Base-by-base conservation (phyloP, 2,797 vertebrate species). In the Typhlichthys eigenmanni region DNA sequence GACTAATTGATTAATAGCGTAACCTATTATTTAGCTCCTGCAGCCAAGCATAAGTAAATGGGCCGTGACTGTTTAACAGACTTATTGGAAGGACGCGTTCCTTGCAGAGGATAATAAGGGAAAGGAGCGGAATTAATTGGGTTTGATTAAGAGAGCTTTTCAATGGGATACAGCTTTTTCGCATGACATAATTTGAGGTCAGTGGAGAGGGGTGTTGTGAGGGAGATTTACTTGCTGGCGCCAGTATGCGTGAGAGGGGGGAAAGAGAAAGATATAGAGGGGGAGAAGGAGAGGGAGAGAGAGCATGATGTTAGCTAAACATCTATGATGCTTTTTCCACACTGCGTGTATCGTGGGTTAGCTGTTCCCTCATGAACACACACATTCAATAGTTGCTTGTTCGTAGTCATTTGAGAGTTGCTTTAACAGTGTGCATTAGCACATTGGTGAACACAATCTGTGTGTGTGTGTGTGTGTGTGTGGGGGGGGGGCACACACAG, bases 71-170 rank as follows among this genome's bases (percentile, higher is more conserved):
- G 83, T 82, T 90, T 92, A 93, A 92, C 89, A 83, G 92, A 86
- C 92, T 90, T 85, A 89, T 78, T 90, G 88, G 80, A 84, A 88
- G 74, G 92, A 91, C 81, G 80, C 76, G 83, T 81, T 91, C 79
- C 80, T 85, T 80, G 75, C 49, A 72, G 57, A 77, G 89, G 83
- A 93, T 92, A 95, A 94, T 92, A 91, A 87, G 91, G 87, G 88
- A 93, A 92, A 90, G 88, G 85, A 91, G 94, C 90, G 92, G 94
- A 95, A 95, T 93, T 94, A 96, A 95, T 93, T 89, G 91, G 91
- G 89, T 91, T 91, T 94, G 93, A 94, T 93, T 92, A 89, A 90
- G 88, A 75, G 83, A 89, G 90, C 88, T 90, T 92, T 92, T 92
- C 86, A 92, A 91, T 91, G 87, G 91, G 90, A 90, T 86, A 90